Conservation (phyloP, 1,140 invertebrate genomes). For the Leptopilina boulardi region DNA sequence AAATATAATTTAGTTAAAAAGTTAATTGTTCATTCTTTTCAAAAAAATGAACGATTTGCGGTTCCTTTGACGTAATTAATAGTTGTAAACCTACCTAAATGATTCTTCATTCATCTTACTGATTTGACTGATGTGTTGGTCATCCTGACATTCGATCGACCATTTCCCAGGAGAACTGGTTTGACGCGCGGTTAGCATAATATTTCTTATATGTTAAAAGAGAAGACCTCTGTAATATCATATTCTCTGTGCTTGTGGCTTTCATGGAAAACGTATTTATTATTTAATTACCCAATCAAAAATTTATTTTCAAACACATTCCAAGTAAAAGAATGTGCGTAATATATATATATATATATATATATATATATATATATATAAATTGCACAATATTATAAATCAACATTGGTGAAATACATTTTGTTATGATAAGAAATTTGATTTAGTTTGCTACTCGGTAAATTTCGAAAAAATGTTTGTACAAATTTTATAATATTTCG, state of each 20-base stretch:
- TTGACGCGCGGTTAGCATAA: constrained; percentile 10
- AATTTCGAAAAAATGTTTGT: neutral
- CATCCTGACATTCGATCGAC: constrained; percentile 55
- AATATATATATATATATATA: no score
- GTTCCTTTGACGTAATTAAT: constrained; percentile 76
- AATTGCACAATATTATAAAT: neutral
- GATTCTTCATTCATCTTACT: constrained; percentile 72
- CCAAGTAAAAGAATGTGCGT: neutral
- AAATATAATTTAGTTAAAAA: constrained; percentile 75
- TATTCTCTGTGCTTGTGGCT: constrained; percentile 16
- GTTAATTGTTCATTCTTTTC: constrained; percentile 74
- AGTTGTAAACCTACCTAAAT: constrained; percentile 72
- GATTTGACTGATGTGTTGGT: constrained; percentile 68
- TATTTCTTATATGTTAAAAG: constrained; percentile 22
- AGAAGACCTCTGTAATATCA: constrained; percentile 9
- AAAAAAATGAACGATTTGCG: constrained; percentile 55
- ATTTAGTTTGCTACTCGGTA: neutral
- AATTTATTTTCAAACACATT: constrained; percentile 12
- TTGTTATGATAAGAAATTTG: neutral
- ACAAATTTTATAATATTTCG: neutral
- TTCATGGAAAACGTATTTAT: constrained; percentile 13
- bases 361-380: no score
- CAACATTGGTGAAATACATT: neutral
- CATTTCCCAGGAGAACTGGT: constrained; percentile 45
- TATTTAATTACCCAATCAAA: constrained; percentile 6